Conservation (phyloP, 2,797 vertebrate species). For the Silurus lanzhouensis region DNA sequence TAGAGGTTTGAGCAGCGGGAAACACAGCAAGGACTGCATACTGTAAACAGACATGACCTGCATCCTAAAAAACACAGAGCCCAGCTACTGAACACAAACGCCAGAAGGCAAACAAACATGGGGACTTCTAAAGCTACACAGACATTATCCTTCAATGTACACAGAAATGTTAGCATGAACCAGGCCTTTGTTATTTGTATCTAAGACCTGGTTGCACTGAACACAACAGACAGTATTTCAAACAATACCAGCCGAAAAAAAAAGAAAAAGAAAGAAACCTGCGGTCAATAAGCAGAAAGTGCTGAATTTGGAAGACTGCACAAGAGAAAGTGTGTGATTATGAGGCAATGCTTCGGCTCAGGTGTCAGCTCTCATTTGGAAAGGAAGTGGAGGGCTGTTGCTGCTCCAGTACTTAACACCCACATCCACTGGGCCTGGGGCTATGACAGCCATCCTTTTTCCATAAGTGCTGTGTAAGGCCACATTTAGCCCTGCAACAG, state of each 20-base stretch:
- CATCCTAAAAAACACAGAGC: constrained; percentile 43
- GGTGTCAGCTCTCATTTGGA: constrained; percentile 58
- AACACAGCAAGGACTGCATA: constrained; percentile 44
- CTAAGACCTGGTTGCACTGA: constrained; percentile 22
- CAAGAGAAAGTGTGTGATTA: constrained; percentile 54
- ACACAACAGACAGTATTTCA: constrained; percentile 36
- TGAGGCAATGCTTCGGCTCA: constrained; percentile 53
- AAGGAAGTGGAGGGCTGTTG: constrained; percentile 53
- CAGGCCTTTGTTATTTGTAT: constrained; percentile 36
- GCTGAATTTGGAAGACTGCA: constrained; percentile 52
- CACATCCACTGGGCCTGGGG: constrained; percentile 56
- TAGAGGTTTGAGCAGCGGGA: constrained; percentile 33
- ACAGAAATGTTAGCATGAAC: constrained; percentile 28
- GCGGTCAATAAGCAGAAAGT: constrained; percentile 49
- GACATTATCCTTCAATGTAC: constrained; percentile 35
- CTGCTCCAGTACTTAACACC: constrained; percentile 55
- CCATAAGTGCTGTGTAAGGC: constrained; percentile 57
- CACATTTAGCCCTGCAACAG: constrained; percentile 51
- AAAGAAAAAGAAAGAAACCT: background rate
- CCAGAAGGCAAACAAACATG: constrained; percentile 49
- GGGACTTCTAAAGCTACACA: constrained; percentile 48
- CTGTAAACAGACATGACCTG: constrained; percentile 57
- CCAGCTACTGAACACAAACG: constrained; percentile 43
- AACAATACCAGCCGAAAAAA: constrained; percentile 17
- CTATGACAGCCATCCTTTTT: constrained; percentile 55